These are phyloP conservation scores for Cheilosia grossa DNA, from an alignment of 2,888 invertebrate genomes.

Conservation along the genomic window DNA sequence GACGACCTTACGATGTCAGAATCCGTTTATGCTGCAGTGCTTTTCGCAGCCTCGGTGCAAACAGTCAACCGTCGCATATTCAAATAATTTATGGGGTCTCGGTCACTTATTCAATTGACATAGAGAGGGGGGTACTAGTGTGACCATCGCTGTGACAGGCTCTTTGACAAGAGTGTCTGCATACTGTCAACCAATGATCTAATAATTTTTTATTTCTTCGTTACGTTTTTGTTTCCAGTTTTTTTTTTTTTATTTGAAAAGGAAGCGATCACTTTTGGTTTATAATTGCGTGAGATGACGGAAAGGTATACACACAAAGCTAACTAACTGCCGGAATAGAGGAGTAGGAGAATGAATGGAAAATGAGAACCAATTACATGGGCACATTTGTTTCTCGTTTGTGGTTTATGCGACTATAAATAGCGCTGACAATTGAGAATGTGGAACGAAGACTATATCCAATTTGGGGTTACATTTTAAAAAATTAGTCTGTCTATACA, in stretches of 20 bases:
- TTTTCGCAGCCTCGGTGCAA: conserved; percentile 67
- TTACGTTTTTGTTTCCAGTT: not conserved
- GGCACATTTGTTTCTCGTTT: not conserved
- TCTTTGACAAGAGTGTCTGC: conserved; percentile 43
- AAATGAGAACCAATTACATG: conserved; percentile 30
- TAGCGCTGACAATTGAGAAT: conserved; percentile 11
- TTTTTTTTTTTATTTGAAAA: conserved; percentile 27
- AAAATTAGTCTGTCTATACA: conserved; percentile 25
- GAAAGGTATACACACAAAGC: conserved; percentile 28
- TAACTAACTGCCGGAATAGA: not conserved
- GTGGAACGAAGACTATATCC: conserved; percentile 19
- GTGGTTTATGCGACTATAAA: conserved; percentile 16
- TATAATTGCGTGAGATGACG: conserved; percentile 57
- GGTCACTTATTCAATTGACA: conserved; percentile 74
- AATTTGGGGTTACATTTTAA: conserved; percentile 38
- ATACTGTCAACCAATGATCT: conserved; percentile 67
- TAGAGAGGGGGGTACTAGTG: conserved; percentile 53
- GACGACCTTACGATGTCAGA: conserved; percentile 1
- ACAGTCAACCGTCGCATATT: conserved; percentile 25
- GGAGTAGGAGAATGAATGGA: not conserved
- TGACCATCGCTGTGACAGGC: conserved; percentile 46
- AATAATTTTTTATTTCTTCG: conserved; percentile 1
- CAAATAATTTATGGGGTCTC: conserved; percentile 71
- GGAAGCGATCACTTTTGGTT: conserved; percentile 68
- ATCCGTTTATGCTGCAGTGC: conserved; percentile 57